These are phyloP conservation scores for Ladona fulva DNA, from an alignment of 1,140 invertebrate genomes.

Conservation along the genomic window DNA sequence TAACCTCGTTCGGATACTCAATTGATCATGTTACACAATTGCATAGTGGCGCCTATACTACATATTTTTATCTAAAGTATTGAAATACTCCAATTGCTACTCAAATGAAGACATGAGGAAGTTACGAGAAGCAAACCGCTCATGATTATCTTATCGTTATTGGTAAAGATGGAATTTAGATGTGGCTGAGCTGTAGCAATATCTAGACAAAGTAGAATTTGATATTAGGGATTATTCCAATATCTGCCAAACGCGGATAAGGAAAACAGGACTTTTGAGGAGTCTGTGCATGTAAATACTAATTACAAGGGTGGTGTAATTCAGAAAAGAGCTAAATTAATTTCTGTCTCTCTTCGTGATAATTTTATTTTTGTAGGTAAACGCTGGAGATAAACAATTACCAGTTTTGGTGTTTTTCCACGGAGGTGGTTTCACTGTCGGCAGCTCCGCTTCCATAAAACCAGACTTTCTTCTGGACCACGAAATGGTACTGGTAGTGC, in stretches of 20 bases:
- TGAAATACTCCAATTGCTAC: too few species aligned
- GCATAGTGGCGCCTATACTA: too few species aligned
- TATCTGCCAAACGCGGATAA: not conserved
- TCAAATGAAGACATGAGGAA: too few species aligned
- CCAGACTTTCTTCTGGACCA: conserved; percentile 27
- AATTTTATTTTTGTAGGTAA: not conserved
- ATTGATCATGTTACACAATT: too few species aligned
- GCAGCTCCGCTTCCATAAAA: not conserved
- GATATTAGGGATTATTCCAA: too few species aligned
- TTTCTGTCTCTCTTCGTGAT: not conserved
- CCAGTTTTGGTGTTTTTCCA: conserved; percentile 6
- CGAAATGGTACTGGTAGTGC: conserved; percentile 31
- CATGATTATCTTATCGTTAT: too few species aligned
- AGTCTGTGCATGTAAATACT: not conserved
- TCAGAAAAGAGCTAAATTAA: not conserved
- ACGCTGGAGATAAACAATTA: not conserved
- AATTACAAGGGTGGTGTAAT: not conserved
- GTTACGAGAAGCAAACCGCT: too few species aligned
- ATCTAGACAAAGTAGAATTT: not conserved
- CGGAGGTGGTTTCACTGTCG: not conserved
- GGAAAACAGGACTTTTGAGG: not conserved
- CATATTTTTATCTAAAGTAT: too few species aligned
- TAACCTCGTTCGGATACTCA: too few species aligned
- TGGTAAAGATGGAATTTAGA: too few species aligned
- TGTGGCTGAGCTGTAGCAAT: not conserved